phyloP scores from a whole-genome alignment of 2,113 vertebrate species.

The Lepus timidus region DNA sequence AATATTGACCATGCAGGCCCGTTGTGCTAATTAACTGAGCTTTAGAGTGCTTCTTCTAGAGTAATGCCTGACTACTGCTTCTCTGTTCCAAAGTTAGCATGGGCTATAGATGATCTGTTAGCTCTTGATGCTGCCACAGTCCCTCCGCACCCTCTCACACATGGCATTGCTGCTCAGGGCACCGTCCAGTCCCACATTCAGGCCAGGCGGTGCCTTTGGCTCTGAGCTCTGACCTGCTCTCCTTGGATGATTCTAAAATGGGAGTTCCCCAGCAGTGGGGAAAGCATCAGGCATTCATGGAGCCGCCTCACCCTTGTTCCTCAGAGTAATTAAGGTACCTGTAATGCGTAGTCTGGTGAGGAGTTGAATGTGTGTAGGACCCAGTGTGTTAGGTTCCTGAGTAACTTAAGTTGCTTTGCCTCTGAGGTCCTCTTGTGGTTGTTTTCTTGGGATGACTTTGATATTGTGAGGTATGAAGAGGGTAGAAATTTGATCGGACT shows the following conservation, averaged over 20 bases:
- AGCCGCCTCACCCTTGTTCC: neutral
- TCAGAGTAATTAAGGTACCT: neutral
- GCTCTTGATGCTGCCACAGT: neutral
- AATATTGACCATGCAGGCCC: constrained; percentile 6
- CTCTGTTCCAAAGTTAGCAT: constrained; percentile 2
- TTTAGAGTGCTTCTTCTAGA: constrained; percentile 2
- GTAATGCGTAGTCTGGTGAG: neutral
- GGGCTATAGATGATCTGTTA: neutral
- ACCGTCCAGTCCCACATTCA: neutral
- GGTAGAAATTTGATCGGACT: too few species aligned
- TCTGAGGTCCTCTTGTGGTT: neutral
- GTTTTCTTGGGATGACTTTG: neutral
- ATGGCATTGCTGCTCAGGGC: neutral
- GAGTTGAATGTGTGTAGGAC: neutral
- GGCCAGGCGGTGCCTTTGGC: neutral
- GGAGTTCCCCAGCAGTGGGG: neutral
- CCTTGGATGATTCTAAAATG: neutral
- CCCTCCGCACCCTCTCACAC: fast-evolving
- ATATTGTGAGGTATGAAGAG: too few species aligned
- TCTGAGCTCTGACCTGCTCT: neutral
- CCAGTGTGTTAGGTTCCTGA: neutral
- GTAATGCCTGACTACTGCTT: neutral
- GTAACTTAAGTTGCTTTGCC: neutral
- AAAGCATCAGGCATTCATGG: neutral
- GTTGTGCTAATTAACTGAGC: constrained; percentile 48